Evolutionary conservation across 2,888 invertebrate genomes (phyloP).

Genomic region (Periphyllus acericola): DNA sequence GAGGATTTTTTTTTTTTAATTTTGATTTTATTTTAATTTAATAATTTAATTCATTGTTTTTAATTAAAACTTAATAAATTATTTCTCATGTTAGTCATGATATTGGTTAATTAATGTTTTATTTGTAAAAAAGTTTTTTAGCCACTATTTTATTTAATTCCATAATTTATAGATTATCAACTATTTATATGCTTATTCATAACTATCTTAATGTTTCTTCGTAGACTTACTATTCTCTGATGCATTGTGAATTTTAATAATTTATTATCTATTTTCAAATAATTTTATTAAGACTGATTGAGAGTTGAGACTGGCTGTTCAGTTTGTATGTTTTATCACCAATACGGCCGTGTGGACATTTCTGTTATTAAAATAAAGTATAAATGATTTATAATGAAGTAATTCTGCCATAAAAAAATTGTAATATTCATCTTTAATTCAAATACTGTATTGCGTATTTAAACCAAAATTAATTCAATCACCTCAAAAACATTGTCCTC

Average conservation of each 20-base stretch:
- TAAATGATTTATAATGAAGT: neutral
- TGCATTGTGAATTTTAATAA: conserved; percentile 35
- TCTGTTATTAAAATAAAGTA: conserved; percentile 8
- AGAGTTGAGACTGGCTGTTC: conserved; percentile 61
- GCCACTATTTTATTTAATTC: neutral
- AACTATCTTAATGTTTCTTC: conserved; percentile 13
- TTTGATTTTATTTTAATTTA: no score
- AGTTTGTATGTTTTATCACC: conserved; percentile 37
- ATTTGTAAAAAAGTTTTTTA: neutral
- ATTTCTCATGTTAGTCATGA: neutral
- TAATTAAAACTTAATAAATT: neutral
- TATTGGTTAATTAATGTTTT: no score
- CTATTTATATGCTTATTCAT: conserved; percentile 17
- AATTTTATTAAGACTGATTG: conserved; percentile 60
- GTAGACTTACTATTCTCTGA: conserved; percentile 45
- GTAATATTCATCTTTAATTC: neutral
- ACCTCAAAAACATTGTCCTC: neutral
- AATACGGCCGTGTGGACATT: conserved; percentile 9
- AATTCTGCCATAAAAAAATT: neutral
- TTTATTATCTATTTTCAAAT: conserved; percentile 37
- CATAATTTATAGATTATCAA: neutral
- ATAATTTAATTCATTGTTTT: neutral
- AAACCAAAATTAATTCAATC: neutral
- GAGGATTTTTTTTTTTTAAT: conserved; percentile 8
- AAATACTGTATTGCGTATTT: neutral